phyloP scores from a whole-genome alignment of 2,113 vertebrate genomes.

The Gavia stellata region DNA sequence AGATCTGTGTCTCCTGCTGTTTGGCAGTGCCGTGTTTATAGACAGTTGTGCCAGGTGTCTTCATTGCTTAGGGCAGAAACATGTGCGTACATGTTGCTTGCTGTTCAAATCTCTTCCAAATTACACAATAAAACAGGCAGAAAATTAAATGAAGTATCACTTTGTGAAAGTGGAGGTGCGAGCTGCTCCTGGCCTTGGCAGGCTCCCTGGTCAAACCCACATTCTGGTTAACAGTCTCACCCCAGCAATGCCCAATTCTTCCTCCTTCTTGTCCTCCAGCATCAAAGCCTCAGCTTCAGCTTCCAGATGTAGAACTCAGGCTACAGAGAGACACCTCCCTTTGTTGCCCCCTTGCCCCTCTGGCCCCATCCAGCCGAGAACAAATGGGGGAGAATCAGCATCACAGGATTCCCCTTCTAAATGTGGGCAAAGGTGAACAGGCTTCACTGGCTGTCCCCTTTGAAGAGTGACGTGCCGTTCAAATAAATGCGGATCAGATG shows the following conservation, averaged over 20 bases:
- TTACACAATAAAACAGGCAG: not conserved
- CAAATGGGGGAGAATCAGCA: not conserved
- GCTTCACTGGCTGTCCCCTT: not conserved
- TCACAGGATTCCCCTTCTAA: not conserved
- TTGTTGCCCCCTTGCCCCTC: not conserved
- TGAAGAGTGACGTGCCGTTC: not conserved
- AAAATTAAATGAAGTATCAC: not conserved
- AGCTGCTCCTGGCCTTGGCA: not conserved
- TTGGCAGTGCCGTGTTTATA: not conserved
- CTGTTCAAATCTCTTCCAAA: not conserved
- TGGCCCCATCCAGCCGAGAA: not conserved
- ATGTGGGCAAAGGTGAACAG: not conserved
- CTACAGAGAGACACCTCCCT: not conserved
- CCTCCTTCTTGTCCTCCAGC: not conserved
- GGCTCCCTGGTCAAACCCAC: not conserved
- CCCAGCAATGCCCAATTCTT: not conserved
- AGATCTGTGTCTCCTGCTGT: not conserved
- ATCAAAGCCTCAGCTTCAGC: not conserved
- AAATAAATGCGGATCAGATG: not conserved
- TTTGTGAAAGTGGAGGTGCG: not conserved
- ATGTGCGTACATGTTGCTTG: not conserved
- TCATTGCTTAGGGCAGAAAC: not conserved
- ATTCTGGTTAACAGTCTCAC: not conserved
- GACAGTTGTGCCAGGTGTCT: not conserved
- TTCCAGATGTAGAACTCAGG: not conserved